These are phyloP conservation scores for Eupithecia pulchellata DNA, from an alignment of 2,888 invertebrate genomes.

Conservation along the genomic window DNA sequence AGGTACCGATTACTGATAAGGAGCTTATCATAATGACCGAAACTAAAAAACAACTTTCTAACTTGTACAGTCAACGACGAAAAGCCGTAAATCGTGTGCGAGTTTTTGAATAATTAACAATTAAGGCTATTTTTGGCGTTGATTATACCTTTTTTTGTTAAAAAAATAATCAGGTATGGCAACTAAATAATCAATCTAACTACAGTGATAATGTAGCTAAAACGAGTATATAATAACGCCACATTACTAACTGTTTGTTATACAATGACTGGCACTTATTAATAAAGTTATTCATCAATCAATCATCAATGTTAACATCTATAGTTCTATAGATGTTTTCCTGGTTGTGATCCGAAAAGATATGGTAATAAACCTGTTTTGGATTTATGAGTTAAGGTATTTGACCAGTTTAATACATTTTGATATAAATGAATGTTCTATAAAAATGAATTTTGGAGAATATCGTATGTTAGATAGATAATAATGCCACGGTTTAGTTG, in stretches of 20 bases:
- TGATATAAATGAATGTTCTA: background rate
- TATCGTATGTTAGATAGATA: background rate
- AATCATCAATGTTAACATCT: too few species aligned
- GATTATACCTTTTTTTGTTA: background rate
- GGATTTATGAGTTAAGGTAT: background rate
- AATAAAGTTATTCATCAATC: background rate
- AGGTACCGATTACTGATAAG: background rate
- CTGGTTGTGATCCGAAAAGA: background rate
- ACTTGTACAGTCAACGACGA: background rate
- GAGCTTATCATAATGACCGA: background rate
- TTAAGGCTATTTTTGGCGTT: background rate
- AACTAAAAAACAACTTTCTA: background rate
- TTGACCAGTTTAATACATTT: background rate
- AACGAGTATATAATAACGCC: background rate
- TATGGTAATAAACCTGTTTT: background rate
- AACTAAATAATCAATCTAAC: background rate
- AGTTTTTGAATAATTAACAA: background rate
- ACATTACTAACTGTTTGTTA: background rate
- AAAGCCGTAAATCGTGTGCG: background rate
- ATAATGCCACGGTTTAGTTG: background rate
- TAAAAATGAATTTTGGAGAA: background rate
- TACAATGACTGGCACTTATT: background rate
- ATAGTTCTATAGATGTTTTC: too few species aligned
- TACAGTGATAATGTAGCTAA: background rate
- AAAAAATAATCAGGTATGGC: background rate